Evolutionary conservation across 2,888 invertebrate genomes (phyloP).

Genomic region (Pyrochroa serraticornis): DNA sequence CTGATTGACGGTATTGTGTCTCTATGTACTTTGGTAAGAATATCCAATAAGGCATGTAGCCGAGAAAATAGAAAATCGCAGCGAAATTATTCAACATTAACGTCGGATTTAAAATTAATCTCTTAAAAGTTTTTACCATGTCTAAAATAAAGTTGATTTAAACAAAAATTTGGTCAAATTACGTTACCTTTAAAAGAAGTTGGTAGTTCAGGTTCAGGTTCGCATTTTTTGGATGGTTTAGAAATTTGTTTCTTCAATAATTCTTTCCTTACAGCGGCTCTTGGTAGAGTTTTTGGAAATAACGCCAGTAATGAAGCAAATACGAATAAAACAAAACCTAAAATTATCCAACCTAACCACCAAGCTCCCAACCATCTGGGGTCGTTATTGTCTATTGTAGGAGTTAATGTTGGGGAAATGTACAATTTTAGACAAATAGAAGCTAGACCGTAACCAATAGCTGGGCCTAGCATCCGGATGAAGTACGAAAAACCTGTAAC

Average conservation of each 20-base stretch:
- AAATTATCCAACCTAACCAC: slow-evolving; percentile 78
- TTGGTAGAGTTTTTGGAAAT: slow-evolving; percentile 72
- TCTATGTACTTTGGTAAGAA: slow-evolving; percentile 86
- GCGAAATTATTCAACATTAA: slow-evolving; percentile 76
- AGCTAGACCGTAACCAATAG: slow-evolving; percentile 70
- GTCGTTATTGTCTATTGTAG: slow-evolving; percentile 69
- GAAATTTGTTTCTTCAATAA: slow-evolving; percentile 44
- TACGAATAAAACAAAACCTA: slow-evolving; percentile 64
- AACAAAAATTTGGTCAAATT: slow-evolving; percentile 27
- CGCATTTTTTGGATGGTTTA: slow-evolving; percentile 33
- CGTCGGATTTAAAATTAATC: slow-evolving; percentile 69
- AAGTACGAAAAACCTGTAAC: slow-evolving; percentile 69
- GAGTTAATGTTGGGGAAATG: slow-evolving; percentile 68
- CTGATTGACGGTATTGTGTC: slow-evolving; percentile 78
- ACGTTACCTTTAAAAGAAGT: slow-evolving; percentile 56
- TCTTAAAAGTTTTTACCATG: slow-evolving; percentile 68
- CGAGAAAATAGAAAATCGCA: slow-evolving; percentile 74
- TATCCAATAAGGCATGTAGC: slow-evolving; percentile 78
- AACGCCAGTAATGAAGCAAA: slow-evolving; percentile 68
- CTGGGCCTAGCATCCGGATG: slow-evolving; percentile 72
- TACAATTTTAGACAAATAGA: slow-evolving; percentile 70
- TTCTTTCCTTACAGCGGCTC: slow-evolving; percentile 65
- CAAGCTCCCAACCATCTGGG: slow-evolving; percentile 84
- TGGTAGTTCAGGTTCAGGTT: slow-evolving; percentile 48
- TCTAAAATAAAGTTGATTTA: slow-evolving; percentile 55